Evolutionary conservation across 2,113 vertebrate genomes (phyloP).

Genomic region (Eretmochelys imbricata): DNA sequence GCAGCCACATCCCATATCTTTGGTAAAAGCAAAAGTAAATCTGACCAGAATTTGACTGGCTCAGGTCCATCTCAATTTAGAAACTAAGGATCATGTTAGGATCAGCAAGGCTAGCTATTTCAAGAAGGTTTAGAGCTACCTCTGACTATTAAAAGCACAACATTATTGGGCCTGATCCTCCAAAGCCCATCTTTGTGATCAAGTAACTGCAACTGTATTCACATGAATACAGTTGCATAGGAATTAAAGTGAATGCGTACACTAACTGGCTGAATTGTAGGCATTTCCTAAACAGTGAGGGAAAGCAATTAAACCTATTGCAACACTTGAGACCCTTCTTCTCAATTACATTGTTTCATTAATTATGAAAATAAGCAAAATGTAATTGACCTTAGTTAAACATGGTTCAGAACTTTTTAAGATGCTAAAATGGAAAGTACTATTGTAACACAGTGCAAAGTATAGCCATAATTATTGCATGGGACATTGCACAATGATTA

Average conservation of each 20-base stretch:
- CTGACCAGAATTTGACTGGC: not conserved
- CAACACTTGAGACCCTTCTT: slow-evolving; percentile 12
- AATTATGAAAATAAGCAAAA: slow-evolving; percentile 40
- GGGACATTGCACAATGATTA: slow-evolving; percentile 16
- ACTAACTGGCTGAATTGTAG: not conserved
- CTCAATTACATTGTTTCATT: not conserved
- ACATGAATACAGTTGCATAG: not conserved
- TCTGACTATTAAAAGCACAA: not conserved
- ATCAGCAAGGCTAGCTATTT: slow-evolving; percentile 2
- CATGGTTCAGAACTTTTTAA: not conserved
- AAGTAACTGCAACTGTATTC: not conserved
- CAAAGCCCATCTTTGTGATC: not conserved
- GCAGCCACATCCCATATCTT: not conserved
- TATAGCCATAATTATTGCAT: not conserved
- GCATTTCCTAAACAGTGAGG: not conserved
- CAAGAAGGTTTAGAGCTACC: not conserved
- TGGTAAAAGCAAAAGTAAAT: slow-evolving; percentile 37
- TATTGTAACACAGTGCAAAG: not conserved
- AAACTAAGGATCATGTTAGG: not conserved
- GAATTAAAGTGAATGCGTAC: not conserved
- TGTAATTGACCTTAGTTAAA: not conserved
- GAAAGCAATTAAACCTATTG: slow-evolving; percentile 7
- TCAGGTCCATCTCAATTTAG: slow-evolving; percentile 4
- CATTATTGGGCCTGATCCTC: not conserved
- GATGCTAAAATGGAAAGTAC: not conserved